Conservation (phyloP, 2,113 vertebrate species). For the Ivindomyrus marchei region DNA sequence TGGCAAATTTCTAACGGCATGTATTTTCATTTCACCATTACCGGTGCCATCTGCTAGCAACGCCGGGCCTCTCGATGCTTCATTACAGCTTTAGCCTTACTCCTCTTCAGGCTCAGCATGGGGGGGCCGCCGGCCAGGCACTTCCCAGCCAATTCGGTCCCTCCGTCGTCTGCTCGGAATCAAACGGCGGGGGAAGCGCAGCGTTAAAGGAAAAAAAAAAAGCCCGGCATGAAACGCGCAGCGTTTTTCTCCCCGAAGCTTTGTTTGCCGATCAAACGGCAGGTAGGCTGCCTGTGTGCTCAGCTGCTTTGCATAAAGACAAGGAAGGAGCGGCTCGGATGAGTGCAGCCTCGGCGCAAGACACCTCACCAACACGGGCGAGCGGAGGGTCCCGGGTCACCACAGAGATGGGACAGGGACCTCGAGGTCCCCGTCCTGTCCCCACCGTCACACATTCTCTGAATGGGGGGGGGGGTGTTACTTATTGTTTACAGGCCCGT, state of each 20-base stretch:
- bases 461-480: background rate
- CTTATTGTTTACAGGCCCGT: background rate
- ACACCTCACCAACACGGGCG: background rate
- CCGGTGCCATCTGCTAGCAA: slow-evolving; percentile 72
- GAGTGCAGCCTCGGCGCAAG: background rate
- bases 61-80: slow-evolving; percentile 45
- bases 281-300: background rate
- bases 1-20: slow-evolving; percentile 62
- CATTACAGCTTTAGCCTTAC: slow-evolving; percentile 15
- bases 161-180: background rate
- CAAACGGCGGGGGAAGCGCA: background rate
- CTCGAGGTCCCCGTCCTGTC: background rate
- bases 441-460: background rate
- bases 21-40: slow-evolving; percentile 75
- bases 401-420: background rate
- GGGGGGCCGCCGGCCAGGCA: background rate
- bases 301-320: background rate
- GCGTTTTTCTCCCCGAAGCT: background rate
- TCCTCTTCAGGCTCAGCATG: background rate
- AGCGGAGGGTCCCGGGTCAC: background rate
- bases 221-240: background rate
- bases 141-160: slow-evolving; percentile 17
- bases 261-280: background rate
- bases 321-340: no score
- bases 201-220: background rate